phyloP scores from a whole-genome alignment of 2,888 invertebrate genomes.

The Megamerina dolium region DNA sequence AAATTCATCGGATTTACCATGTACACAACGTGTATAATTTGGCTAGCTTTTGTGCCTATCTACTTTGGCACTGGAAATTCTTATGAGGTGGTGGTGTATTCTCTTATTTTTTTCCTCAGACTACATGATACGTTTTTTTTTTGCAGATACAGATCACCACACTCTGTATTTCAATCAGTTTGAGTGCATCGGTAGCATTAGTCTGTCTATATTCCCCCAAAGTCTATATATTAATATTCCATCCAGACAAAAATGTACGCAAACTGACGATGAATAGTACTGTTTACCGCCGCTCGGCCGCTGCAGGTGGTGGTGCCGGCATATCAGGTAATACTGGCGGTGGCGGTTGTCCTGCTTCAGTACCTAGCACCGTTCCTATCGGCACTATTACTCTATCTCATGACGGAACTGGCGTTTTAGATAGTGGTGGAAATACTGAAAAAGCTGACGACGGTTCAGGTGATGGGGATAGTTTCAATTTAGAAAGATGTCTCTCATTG shows the following conservation, averaged over 20 bases:
- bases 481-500: too few relatives aligned
- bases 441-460: too few relatives aligned
- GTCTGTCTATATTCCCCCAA: conserved; percentile 71
- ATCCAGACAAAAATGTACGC: conserved; percentile 72
- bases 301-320: conserved; percentile 25
- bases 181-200: conserved; percentile 69
- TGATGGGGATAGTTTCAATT: too few relatives aligned
- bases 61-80: conserved; percentile 74
- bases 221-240: conserved; percentile 70
- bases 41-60: conserved; percentile 73
- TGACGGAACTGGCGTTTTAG: too few relatives aligned
- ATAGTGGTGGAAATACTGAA: too few relatives aligned
- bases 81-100: conserved; percentile 57
- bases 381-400: too few relatives aligned
- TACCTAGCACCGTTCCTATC: too few relatives aligned
- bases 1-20: conserved; percentile 80
- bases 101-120: not conserved
- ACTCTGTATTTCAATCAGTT: conserved; percentile 70
- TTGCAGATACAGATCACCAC: conserved; percentile 69
- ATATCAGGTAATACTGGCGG: too few relatives aligned
- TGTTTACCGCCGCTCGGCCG: conserved; percentile 37
- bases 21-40: conserved; percentile 77
- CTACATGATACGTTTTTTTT: not conserved
- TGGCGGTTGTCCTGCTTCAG: too few relatives aligned
- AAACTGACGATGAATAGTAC: conserved; percentile 45